phyloP scores from a whole-genome alignment of 2,797 vertebrate genomes.

The Carcharodon carcharias region DNA sequence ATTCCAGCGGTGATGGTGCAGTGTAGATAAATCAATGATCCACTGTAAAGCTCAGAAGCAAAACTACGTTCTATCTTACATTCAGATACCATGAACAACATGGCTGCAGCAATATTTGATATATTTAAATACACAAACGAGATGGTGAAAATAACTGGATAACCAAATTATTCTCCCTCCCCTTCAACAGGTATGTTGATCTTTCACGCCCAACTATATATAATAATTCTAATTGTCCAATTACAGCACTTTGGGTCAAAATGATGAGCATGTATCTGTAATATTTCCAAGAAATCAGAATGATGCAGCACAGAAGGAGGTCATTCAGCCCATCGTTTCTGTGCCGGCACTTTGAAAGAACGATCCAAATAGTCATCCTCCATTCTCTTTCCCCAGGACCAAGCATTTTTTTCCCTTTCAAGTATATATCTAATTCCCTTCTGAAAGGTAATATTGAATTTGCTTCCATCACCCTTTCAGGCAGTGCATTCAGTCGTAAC shows the following conservation, averaged over 20 bases:
- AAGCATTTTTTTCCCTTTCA: not conserved
- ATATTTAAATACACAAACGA: not conserved
- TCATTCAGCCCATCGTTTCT: not conserved
- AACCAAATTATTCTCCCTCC: not conserved
- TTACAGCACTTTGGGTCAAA: not conserved
- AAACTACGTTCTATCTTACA: slow-evolving; percentile 7
- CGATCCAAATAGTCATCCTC: not conserved
- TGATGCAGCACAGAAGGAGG: not conserved
- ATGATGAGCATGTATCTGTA: too few species aligned
- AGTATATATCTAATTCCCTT: not conserved
- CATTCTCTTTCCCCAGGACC: not conserved
- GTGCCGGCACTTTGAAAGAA: not conserved
- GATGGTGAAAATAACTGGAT: not conserved
- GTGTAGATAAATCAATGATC: slow-evolving; percentile 32
- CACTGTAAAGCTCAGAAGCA: not conserved
- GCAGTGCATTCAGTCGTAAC: too few species aligned
- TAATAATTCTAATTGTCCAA: not conserved
- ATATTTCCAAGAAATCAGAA: not conserved
- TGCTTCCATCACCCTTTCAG: not conserved
- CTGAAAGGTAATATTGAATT: not conserved
- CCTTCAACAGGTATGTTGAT: not conserved
- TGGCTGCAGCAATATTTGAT: not conserved
- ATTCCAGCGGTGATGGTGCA: slow-evolving; percentile 6
- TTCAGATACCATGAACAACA: not conserved
- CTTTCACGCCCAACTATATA: not conserved